Conservation (phyloP, 2,888 invertebrate genomes). For the Cepaea hortensis region DNA sequence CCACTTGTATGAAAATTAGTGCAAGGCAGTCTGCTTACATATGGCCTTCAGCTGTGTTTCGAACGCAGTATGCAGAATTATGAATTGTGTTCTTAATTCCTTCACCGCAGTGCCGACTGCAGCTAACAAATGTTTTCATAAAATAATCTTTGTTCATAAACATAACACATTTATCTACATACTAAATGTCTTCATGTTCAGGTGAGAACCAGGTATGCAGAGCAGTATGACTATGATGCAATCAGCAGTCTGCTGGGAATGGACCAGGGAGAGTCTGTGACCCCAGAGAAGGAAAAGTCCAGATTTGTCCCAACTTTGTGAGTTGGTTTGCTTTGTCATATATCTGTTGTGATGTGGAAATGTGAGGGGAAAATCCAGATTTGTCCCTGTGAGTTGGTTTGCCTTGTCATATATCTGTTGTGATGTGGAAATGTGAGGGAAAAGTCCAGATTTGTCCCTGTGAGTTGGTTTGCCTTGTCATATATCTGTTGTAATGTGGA, state of each 20-base stretch:
- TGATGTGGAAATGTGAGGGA: background rate
- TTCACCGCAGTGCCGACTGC: too few species aligned
- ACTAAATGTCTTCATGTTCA: slow-evolving; percentile 50
- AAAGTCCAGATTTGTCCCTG: slow-evolving; percentile 52
- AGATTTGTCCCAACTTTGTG: slow-evolving; percentile 52
- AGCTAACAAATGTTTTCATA: too few species aligned
- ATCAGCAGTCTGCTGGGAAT: slow-evolving; percentile 97
- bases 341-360: background rate
- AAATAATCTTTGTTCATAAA: too few species aligned
- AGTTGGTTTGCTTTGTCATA: slow-evolving; percentile 9
- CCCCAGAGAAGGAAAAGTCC: slow-evolving; percentile 41
- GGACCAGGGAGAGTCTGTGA: slow-evolving; percentile 79
- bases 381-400: slow-evolving; percentile 51
- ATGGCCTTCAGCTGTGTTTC: too few species aligned
- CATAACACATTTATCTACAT: too few species aligned
- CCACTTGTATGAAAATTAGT: too few species aligned
- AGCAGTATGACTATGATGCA: slow-evolving; percentile 97
- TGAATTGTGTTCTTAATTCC: too few species aligned
- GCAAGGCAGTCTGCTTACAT: too few species aligned
- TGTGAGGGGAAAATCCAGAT: slow-evolving; percentile 36
- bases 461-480: slow-evolving; percentile 27
- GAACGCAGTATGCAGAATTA: too few species aligned
- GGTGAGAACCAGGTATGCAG: slow-evolving; percentile 95
- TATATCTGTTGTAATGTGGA: background rate
- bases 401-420: background rate